phyloP scores from a whole-genome alignment of 2,113 vertebrate genomes.

The Phycodurus eques region DNA sequence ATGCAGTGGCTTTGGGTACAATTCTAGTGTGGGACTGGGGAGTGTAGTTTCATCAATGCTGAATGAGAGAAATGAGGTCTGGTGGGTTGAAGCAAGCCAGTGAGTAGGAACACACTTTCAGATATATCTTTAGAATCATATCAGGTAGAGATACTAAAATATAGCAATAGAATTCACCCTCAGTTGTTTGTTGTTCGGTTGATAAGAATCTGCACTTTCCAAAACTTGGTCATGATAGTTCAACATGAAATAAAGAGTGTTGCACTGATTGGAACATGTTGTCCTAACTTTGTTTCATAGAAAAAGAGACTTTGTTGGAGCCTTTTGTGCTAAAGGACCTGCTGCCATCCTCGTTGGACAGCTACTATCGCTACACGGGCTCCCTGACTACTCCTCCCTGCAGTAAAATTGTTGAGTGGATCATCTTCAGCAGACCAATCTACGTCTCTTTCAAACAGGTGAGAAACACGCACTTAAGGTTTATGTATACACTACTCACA shows the following conservation, averaged over 20 bases:
- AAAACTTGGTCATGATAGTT: neutral
- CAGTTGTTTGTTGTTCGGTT: neutral
- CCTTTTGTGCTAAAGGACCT: slow-evolving; percentile 90
- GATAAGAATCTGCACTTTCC: slow-evolving; percentile 6
- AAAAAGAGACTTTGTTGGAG: slow-evolving; percentile 96
- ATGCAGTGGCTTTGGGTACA: neutral
- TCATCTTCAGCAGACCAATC: slow-evolving; percentile 86
- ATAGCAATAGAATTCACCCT: neutral
- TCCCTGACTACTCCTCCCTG: slow-evolving; percentile 95
- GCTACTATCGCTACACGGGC: slow-evolving; percentile 92
- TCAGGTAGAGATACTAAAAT: neutral
- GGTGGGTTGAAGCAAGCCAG: neutral
- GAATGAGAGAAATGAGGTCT: neutral
- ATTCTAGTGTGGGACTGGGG: neutral
- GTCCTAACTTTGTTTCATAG: slow-evolving; percentile 63
- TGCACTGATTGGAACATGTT: slow-evolving; percentile 23
- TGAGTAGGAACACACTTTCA: neutral
- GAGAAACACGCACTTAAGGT: slow-evolving; percentile 11
- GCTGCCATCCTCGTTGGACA: slow-evolving; percentile 83
- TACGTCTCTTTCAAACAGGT: slow-evolving; percentile 94
- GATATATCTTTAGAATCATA: neutral
- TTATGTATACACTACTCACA: neutral
- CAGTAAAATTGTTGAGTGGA: slow-evolving; percentile 95
- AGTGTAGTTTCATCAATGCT: neutral
- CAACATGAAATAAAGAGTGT: slow-evolving; percentile 5